These are phyloP conservation scores for Callaeas wilsoni DNA, from an alignment of 2,113 vertebrate genomes.

Conservation along the genomic window DNA sequence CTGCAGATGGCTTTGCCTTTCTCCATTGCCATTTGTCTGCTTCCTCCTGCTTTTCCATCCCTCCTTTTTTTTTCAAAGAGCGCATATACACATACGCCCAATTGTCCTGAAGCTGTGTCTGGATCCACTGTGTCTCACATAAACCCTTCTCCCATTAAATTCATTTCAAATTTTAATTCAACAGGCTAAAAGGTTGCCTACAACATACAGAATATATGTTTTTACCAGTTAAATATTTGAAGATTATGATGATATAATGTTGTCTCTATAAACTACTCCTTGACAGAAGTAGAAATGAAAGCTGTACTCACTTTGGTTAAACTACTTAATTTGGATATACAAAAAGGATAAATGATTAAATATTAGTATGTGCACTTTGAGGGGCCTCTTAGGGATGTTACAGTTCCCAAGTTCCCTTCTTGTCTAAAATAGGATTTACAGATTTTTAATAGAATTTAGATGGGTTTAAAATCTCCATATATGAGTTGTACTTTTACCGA, in stretches of 20 bases:
- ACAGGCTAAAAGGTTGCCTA: neutral
- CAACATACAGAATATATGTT: neutral
- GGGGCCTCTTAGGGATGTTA: constrained; percentile 55
- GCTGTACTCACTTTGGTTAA: constrained; percentile 8
- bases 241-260: neutral
- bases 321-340: constrained; percentile 59
- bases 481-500: constrained; percentile 50
- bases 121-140: neutral
- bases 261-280: constrained; percentile 39
- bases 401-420: constrained; percentile 57
- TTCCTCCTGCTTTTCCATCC: neutral
- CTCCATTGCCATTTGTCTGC: neutral
- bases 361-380: constrained; percentile 59
- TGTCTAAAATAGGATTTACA: constrained; percentile 71
- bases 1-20: neutral
- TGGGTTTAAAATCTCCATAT: constrained; percentile 72
- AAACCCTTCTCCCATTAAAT: neutral
- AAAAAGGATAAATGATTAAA: constrained; percentile 68
- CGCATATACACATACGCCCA: neutral
- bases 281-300: constrained; percentile 48
- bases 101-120: neutral
- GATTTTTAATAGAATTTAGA: constrained; percentile 74
- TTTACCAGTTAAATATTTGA: neutral
- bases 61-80: neutral
- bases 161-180: neutral